phyloP scores from a whole-genome alignment of 2,797 vertebrate genomes.

The Psittacula derbiana region DNA sequence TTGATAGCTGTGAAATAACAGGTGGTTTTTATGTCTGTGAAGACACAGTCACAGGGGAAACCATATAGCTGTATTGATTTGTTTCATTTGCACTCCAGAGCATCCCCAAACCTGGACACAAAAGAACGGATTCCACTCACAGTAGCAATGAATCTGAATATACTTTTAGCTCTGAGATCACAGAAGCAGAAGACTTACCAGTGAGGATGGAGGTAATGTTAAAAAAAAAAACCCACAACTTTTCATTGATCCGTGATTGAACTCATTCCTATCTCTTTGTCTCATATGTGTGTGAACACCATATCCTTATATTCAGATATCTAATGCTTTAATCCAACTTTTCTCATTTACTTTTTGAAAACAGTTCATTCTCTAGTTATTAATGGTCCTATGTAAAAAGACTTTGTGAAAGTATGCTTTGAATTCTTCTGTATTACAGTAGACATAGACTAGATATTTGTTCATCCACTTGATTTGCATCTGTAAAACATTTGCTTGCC shows the following conservation, averaged over 20 bases:
- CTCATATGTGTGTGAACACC: not conserved
- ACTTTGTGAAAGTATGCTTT: not conserved
- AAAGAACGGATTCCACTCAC: conserved; percentile 94
- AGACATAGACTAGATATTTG: not conserved
- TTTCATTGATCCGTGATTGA: not conserved
- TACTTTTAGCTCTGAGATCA: conserved; percentile 93
- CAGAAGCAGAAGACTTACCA: conserved; percentile 89
- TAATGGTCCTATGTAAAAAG: not conserved
- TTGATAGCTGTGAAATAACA: not conserved
- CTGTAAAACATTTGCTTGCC: not conserved
- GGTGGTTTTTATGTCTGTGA: not conserved
- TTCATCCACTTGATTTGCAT: not conserved
- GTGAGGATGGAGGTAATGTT: conserved; percentile 83
- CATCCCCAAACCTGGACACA: conserved; percentile 91
- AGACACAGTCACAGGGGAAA: not conserved
- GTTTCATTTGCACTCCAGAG: conserved; percentile 73
- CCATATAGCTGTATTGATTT: not conserved
- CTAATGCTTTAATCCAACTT: not conserved
- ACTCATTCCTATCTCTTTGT: not conserved
- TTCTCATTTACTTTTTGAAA: not conserved
- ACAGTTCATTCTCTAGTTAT: not conserved
- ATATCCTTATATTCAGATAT: not conserved
- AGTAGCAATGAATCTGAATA: conserved; percentile 99
- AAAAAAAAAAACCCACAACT: not conserved
- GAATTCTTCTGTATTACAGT: not conserved